Evolutionary conservation across 2,888 invertebrate species (phyloP).

Genomic region (Frankliniella fusca): DNA sequence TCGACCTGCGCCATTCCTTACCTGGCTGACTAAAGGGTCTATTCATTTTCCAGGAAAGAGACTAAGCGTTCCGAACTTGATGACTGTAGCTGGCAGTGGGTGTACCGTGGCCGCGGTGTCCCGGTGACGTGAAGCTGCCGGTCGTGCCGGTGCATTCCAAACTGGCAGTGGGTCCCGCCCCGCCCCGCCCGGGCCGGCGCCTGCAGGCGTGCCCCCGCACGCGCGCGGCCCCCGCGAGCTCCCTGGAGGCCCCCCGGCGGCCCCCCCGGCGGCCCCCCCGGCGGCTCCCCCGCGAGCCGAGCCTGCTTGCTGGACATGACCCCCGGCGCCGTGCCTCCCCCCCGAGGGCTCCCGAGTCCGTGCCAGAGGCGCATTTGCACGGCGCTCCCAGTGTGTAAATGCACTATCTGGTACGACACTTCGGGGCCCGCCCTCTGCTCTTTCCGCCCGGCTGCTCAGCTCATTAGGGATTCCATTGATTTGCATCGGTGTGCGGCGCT

Average conservation of each 20-base stretch:
- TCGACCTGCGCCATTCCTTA: too few relatives aligned
- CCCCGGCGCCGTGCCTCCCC: background rate
- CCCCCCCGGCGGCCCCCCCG: slow-evolving; percentile 42
- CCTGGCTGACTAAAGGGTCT: too few relatives aligned
- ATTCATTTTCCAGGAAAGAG: too few relatives aligned
- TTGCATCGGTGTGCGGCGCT: background rate
- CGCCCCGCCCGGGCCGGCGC: background rate
- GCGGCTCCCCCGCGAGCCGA: slow-evolving; percentile 52
- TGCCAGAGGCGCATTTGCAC: slow-evolving; percentile 99
- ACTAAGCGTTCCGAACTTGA: too few relatives aligned
- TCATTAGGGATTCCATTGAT: slow-evolving; percentile 21
- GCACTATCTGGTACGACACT: slow-evolving; percentile 99
- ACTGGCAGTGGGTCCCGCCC: background rate
- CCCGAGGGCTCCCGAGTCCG: slow-evolving; percentile 71
- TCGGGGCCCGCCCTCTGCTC: slow-evolving; percentile 58
- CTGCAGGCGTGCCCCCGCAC: background rate
- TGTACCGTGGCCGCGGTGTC: too few relatives aligned
- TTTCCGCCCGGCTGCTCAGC: slow-evolving; percentile 35
- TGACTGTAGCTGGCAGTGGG: too few relatives aligned
- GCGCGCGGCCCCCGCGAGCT: background rate
- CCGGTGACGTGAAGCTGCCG: too few relatives aligned
- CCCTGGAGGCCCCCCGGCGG: background rate
- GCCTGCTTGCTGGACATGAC: background rate
- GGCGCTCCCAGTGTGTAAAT: slow-evolving; percentile 75
- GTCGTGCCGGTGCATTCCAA: too few relatives aligned